phyloP scores from a whole-genome alignment of 1,140 invertebrate species.

The Andricus grossulariae region DNA sequence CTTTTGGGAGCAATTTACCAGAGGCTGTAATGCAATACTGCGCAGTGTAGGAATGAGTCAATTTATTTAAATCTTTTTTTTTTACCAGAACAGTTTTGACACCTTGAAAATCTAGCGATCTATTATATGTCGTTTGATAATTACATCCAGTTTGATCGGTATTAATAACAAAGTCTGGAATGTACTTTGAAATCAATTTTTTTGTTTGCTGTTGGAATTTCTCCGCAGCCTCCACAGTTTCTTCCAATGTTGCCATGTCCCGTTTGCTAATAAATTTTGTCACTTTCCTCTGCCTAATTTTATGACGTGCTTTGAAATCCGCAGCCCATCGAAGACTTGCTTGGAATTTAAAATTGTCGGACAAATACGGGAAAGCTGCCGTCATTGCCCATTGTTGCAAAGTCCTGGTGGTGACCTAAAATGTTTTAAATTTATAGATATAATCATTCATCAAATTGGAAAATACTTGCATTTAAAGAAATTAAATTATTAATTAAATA shows the following conservation, averaged over 20 bases:
- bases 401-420: background rate
- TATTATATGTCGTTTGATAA: background rate
- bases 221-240: background rate
- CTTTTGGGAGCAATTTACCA: slow-evolving; percentile 35
- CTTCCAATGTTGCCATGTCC: background rate
- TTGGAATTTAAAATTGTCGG: background rate
- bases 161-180: background rate
- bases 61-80: background rate
- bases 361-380: background rate
- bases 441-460: no score
- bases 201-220: background rate
- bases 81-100: background rate
- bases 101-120: background rate
- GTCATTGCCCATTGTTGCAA: background rate
- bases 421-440: no score
- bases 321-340: background rate
- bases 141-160: background rate
- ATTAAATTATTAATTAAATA: no score
- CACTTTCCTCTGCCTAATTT: background rate
- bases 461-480: no score
- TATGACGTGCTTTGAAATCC: background rate
- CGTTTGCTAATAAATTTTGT: background rate
- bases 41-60: no score
- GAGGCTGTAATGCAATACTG: background rate
- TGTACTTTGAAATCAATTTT: background rate